A percentile compares a stretch with the other conserved stretches of the same genome.
Evolutionary conservation across 2,797 vertebrate genomes (phyloP).

Genomic region (Pseudotriccus pelzelni): DNA sequence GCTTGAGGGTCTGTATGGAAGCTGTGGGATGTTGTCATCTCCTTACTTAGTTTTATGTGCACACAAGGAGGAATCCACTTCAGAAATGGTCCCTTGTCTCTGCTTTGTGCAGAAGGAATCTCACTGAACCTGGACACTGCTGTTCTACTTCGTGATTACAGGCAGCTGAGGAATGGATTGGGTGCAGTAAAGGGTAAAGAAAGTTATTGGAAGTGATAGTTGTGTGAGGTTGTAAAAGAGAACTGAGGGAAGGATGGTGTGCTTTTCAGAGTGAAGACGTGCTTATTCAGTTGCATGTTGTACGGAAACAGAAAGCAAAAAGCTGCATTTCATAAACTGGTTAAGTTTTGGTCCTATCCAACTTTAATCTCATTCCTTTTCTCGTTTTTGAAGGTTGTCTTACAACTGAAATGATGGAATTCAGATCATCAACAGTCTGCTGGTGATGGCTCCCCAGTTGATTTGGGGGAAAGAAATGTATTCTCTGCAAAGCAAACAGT

Average conservation of each 20-base stretch:
- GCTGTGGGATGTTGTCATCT: not conserved
- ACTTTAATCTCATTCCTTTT: not conserved
- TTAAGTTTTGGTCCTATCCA: not conserved
- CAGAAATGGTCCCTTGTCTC: not conserved
- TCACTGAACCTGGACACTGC: not conserved
- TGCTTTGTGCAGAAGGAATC: not conserved
- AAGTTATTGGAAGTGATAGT: not conserved
- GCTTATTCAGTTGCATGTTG: not conserved
- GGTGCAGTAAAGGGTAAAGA: not conserved
- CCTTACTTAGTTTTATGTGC: not conserved
- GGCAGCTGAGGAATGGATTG: not conserved
- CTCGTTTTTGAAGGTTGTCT: constrained; percentile 80
- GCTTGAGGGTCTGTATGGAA: not conserved
- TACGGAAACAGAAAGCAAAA: not conserved
- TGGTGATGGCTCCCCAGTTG: not conserved
- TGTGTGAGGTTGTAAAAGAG: not conserved
- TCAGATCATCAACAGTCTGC: not conserved
- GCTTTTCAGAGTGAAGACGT: not conserved
- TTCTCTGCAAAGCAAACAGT: not conserved
- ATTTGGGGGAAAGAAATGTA: not conserved
- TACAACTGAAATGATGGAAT: constrained; percentile 85
- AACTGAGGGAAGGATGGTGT: not conserved
- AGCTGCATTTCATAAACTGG: not conserved
- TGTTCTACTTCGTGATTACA: not conserved
- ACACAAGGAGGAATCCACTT: not conserved